Percentiles rank a stretch among this genome's conserved stretches.
These are phyloP conservation scores for Siniperca scherzeri DNA, from an alignment of 2,797 vertebrate species.

Conservation along the genomic window DNA sequence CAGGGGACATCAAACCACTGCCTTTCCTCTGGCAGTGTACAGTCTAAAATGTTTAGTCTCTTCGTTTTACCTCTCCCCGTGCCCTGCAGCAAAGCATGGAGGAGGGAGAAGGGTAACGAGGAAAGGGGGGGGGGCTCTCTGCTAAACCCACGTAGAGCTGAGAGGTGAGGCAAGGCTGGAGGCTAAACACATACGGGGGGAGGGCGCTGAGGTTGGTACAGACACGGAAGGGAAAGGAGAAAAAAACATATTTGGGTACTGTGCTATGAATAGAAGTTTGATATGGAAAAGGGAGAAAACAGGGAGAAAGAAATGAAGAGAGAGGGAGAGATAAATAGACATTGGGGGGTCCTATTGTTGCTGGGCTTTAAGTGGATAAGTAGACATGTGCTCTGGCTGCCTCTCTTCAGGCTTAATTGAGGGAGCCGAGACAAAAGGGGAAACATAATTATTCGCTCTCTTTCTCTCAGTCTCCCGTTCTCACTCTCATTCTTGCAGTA, in stretches of 20 bases:
- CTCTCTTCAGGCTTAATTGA: constrained; percentile 84
- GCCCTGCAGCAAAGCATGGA: constrained; percentile 67
- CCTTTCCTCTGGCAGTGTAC: constrained; percentile 68
- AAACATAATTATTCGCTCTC: constrained; percentile 81
- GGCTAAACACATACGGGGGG: constrained; percentile 41
- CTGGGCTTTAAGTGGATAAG: constrained; percentile 81
- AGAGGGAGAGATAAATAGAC: constrained; percentile 34
- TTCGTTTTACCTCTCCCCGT: constrained; percentile 61
- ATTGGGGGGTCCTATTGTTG: constrained; percentile 80
- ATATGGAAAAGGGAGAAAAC: constrained; percentile 48
- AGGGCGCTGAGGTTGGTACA: constrained; percentile 17
- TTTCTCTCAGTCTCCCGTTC: constrained; percentile 65
- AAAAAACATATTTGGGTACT: constrained; percentile 25
- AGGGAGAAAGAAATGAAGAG: constrained; percentile 27
- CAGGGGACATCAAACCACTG: constrained; percentile 71
- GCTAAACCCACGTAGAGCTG: constrained; percentile 58
- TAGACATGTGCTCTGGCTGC: constrained; percentile 79
- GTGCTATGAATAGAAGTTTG: constrained; percentile 70
- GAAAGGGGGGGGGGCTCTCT: constrained; percentile 10
- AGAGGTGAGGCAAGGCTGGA: constrained; percentile 72
- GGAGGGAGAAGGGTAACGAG: constrained; percentile 36
- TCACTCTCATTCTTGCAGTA: constrained; percentile 56
- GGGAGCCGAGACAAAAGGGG: constrained; percentile 84
- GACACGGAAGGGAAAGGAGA: constrained; percentile 6
- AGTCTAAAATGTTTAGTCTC: constrained; percentile 74